Percentiles rank a stretch among this genome's conserved stretches.
Conservation (phyloP, 1,140 invertebrate species). For the Odontomachus brunneus region DNA sequence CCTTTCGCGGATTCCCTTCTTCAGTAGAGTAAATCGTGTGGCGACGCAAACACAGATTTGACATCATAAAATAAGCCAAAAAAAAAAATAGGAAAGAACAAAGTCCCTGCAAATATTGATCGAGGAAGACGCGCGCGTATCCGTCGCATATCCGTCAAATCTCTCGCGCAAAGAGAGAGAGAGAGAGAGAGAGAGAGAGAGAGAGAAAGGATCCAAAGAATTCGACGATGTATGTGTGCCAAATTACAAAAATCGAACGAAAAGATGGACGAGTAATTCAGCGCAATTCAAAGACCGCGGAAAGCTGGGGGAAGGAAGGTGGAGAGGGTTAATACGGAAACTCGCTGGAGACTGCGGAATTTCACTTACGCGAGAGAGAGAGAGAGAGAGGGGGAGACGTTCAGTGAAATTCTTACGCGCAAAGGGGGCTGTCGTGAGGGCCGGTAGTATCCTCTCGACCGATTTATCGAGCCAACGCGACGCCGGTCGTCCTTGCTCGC, state of each 20-base stretch:
- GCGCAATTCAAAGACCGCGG: neutral
- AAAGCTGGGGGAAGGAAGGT: no score
- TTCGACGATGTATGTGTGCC: neutral
- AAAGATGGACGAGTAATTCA: conserved; percentile 24
- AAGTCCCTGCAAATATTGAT: conserved; percentile 15
- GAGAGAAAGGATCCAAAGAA: no score
- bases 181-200: no score
- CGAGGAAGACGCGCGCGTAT: neutral
- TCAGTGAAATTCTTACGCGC: conserved; percentile 37
- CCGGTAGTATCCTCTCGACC: conserved; percentile 53
- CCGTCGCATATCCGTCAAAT: neutral
- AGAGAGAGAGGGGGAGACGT: no score
- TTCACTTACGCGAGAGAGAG: conserved; percentile 50
- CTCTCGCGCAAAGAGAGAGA: no score
- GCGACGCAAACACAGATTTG: neutral
- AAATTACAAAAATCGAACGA: conserved; percentile 2
- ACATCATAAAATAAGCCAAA: neutral
- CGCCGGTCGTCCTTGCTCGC: conserved; percentile 59
- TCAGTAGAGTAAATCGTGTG: neutral
- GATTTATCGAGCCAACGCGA: conserved; percentile 58
- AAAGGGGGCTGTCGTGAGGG: conserved; percentile 57
- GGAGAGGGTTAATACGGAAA: neutral
- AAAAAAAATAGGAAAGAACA: no score
- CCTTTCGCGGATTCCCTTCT: conserved; percentile 4
- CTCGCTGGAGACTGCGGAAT: conserved; percentile 26